Evolutionary conservation across 2,797 vertebrate genomes (phyloP).

Genomic region (Pantherophis alleghaniensis): DNA sequence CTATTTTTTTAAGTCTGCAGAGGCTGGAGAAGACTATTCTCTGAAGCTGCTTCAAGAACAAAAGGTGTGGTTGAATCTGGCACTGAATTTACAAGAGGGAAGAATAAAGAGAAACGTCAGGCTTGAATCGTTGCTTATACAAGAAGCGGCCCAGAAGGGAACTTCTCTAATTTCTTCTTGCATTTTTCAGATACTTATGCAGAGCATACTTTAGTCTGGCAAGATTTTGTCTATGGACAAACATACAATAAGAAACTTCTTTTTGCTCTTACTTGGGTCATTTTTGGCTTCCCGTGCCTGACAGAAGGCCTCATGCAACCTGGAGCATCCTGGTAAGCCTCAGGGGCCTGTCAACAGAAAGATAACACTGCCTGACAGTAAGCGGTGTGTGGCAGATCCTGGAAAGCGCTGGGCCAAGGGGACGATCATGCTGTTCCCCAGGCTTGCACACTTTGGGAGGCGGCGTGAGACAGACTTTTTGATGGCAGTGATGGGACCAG

Average conservation of each 20-base stretch:
- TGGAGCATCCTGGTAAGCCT: background rate
- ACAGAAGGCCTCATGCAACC: background rate
- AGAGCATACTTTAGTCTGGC: background rate
- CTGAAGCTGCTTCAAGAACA: background rate
- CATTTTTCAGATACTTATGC: background rate
- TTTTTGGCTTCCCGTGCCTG: background rate
- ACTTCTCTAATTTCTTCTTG: background rate
- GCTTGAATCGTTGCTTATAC: background rate
- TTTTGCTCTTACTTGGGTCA: background rate
- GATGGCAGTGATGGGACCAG: background rate
- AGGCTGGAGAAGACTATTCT: background rate
- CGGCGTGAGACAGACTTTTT: background rate
- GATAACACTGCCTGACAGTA: background rate
- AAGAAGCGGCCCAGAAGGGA: background rate
- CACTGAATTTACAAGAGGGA: background rate
- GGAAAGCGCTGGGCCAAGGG: background rate
- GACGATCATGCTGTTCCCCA: background rate
- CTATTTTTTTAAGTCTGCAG: background rate
- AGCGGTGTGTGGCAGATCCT: background rate
- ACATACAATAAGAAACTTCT: background rate
- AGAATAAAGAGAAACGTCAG: background rate
- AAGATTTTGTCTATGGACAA: background rate
- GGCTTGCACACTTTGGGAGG: background rate
- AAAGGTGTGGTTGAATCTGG: background rate
- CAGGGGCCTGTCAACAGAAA: background rate